These are phyloP conservation scores for Brienomyrus brachyistius DNA, from an alignment of 2,113 vertebrate species.

Conservation along the genomic window DNA sequence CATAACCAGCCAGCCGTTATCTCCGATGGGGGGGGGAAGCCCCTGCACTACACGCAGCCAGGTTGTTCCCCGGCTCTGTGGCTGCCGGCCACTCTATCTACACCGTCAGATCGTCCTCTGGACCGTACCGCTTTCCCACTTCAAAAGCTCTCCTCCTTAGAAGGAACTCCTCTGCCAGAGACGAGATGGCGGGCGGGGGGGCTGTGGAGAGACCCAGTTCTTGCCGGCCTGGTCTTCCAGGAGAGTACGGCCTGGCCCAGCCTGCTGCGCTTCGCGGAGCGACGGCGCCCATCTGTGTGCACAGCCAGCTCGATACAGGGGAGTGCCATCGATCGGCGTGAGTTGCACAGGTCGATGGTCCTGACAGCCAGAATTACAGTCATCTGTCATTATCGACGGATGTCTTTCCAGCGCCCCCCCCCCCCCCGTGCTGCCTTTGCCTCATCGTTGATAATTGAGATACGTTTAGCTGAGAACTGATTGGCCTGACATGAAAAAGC, in stretches of 20 bases:
- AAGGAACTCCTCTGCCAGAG: slow-evolving; percentile 54
- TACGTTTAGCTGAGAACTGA: slow-evolving; percentile 60
- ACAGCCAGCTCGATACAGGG: slow-evolving; percentile 71
- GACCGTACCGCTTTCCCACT: background rate
- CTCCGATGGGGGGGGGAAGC: background rate
- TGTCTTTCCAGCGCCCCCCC: slow-evolving; percentile 60
- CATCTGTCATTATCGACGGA: slow-evolving; percentile 98
- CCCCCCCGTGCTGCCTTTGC: slow-evolving; percentile 33
- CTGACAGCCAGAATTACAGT: slow-evolving; percentile 98
- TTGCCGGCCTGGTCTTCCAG: slow-evolving; percentile 40
- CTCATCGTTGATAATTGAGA: slow-evolving; percentile 58
- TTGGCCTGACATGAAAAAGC: slow-evolving; percentile 54
- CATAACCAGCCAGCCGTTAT: background rate
- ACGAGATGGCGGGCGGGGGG: slow-evolving; percentile 14
- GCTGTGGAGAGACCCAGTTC: slow-evolving; percentile 35
- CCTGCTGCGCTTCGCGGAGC: slow-evolving; percentile 25
- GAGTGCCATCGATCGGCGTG: slow-evolving; percentile 90
- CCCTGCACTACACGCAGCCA: background rate
- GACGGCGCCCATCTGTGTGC: slow-evolving; percentile 63
- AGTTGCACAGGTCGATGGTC: slow-evolving; percentile 88
- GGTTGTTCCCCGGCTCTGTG: background rate
- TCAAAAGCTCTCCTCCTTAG: slow-evolving; percentile 27
- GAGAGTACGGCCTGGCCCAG: slow-evolving; percentile 4
- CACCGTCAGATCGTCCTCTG: background rate
- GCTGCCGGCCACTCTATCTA: background rate